These are phyloP conservation scores for Papilio elwesi DNA, from an alignment of 2,888 invertebrate species.

Conservation along the genomic window DNA sequence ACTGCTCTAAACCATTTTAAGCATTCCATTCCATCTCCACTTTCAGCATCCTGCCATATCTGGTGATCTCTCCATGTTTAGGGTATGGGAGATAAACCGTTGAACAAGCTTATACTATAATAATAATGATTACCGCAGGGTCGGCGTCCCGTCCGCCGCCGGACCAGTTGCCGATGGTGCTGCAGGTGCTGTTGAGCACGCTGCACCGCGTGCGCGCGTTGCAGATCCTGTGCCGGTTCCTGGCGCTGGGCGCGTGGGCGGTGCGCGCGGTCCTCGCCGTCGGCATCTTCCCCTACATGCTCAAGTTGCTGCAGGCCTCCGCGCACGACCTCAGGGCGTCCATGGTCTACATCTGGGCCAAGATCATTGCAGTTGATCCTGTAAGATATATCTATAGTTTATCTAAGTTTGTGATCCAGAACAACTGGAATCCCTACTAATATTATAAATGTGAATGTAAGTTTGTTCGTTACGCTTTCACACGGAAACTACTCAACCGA, in stretches of 20 bases:
- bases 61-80: too few species aligned
- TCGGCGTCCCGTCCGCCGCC: slow-evolving; percentile 89
- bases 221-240: slow-evolving; percentile 95
- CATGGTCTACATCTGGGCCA: slow-evolving; percentile 99
- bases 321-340: slow-evolving; percentile 96
- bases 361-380: slow-evolving; percentile 97
- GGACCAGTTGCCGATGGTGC: slow-evolving; percentile 97
- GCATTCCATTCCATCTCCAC: too few species aligned
- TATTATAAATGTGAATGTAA: too few species aligned
- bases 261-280: slow-evolving; percentile 98
- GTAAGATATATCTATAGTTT: slow-evolving; percentile 76
- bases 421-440: too few species aligned
- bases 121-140: slow-evolving; percentile 47
- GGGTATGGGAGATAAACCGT: too few species aligned
- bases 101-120: too few species aligned
- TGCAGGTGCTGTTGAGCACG: slow-evolving; percentile 91
- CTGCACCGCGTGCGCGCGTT: slow-evolving; percentile 96
- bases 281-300: slow-evolving; percentile 99
- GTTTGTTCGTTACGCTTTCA: too few species aligned
- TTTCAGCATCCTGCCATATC: too few species aligned
- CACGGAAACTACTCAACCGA: too few species aligned
- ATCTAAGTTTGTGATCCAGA: too few species aligned
- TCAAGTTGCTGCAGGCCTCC: slow-evolving; percentile 97
- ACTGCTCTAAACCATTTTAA: not conserved
- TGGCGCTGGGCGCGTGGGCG: slow-evolving; percentile 95